A percentile compares a stretch with the other conserved stretches of the same genome.
phyloP scores from a whole-genome alignment of 2,113 vertebrate species.

The Odocoileus virginianus region DNA sequence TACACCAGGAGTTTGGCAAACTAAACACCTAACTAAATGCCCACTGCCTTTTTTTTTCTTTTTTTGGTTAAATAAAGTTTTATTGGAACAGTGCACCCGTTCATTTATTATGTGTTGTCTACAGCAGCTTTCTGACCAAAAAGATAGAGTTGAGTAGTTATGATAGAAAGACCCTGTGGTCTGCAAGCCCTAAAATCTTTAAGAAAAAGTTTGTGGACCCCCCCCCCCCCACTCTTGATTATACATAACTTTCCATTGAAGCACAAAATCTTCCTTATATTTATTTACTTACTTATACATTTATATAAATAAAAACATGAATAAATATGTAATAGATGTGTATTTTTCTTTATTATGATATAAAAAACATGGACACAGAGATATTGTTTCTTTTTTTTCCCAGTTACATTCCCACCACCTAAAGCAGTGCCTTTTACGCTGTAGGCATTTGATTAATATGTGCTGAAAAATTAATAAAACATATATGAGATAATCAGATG shows the following conservation, averaged over 20 bases:
- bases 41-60: not conserved
- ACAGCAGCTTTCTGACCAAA: not conserved
- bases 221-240: too few relatives aligned
- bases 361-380: not conserved
- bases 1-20: not conserved
- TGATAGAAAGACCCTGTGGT: not conserved
- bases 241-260: not conserved
- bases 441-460: not conserved
- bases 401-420: not conserved
- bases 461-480: not conserved
- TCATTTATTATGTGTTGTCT: not conserved
- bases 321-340: not conserved
- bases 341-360: not conserved
- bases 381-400: not conserved
- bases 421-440: not conserved
- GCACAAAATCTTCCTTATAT: not conserved
- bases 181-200: not conserved
- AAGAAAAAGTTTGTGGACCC: not conserved
- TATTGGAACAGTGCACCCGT: not conserved
- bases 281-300: not conserved
- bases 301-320: not conserved
- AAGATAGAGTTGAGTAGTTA: not conserved
- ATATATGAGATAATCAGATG: not conserved
- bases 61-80: not conserved
- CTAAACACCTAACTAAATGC: not conserved